Evolutionary conservation across 2,113 vertebrate genomes (phyloP).

Genomic region (Cinclus cinclus): DNA sequence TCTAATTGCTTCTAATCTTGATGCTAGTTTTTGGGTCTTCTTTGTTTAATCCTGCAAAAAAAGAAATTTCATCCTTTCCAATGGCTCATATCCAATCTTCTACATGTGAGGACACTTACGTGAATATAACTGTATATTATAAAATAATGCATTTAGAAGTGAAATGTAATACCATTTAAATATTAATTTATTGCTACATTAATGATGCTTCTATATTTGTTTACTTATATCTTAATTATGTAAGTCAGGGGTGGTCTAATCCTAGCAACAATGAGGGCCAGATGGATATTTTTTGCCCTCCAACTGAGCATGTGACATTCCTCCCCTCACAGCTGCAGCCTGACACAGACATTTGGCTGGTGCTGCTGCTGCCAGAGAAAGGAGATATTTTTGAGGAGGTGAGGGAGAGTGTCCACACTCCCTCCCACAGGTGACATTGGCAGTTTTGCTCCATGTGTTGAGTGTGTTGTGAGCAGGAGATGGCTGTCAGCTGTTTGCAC

Average conservation of each 20-base stretch:
- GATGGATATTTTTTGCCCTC: constrained; percentile 32
- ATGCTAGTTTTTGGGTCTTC: not conserved
- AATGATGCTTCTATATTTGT: not conserved
- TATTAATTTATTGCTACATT: not conserved
- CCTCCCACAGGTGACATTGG: not conserved
- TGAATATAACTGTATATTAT: not conserved
- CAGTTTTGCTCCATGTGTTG: not conserved
- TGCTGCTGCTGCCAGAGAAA: not conserved
- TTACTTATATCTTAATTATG: constrained; percentile 18
- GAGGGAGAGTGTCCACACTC: not conserved
- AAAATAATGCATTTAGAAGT: not conserved
- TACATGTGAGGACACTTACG: not conserved
- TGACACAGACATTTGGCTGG: not conserved
- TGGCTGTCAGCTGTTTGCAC: not conserved
- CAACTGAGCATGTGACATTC: not conserved
- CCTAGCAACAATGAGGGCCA: constrained; percentile 18
- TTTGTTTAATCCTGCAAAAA: constrained; percentile 9
- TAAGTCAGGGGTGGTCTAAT: not conserved
- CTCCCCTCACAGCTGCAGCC: constrained; percentile 10
- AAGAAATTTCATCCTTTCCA: not conserved
- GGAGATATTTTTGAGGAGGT: not conserved
- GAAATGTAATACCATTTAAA: not conserved
- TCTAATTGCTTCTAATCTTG: not conserved
- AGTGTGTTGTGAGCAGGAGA: not conserved
- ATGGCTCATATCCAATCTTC: not conserved